A percentile compares a stretch with the other conserved stretches of the same genome.
phyloP scores from a whole-genome alignment of 2,797 vertebrate species.

The Darevskia mixta region DNA sequence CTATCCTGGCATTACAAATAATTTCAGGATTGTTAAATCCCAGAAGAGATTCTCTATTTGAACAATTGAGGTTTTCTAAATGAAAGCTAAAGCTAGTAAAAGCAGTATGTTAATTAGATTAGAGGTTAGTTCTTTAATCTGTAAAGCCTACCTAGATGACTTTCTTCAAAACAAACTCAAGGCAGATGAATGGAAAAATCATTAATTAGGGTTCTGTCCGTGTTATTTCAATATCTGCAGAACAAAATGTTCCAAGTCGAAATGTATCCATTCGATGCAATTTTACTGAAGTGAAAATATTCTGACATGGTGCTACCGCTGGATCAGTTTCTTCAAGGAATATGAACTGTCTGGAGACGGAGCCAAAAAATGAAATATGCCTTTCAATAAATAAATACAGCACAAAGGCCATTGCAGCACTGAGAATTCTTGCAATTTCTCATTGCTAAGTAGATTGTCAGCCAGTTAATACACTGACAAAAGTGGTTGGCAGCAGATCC shows the following conservation, averaged over 20 bases:
- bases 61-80: constrained; percentile 25
- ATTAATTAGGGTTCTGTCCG: constrained; percentile 15
- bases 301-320: constrained; percentile 36
- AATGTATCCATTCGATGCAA: constrained; percentile 16
- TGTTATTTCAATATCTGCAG: constrained; percentile 2
- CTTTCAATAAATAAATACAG: constrained; percentile 30
- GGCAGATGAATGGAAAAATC: constrained; percentile 30
- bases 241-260: constrained; percentile 32
- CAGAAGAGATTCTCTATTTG: not conserved
- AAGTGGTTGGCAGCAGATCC: not conserved
- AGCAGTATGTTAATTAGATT: constrained; percentile 30
- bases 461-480: constrained; percentile 11
- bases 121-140: constrained; percentile 27
- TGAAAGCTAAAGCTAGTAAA: constrained; percentile 36
- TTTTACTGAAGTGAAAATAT: constrained; percentile 32
- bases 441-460: constrained; percentile 15
- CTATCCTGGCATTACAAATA: not conserved
- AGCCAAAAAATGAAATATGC: constrained; percentile 37
- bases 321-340: constrained; percentile 39
- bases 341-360: constrained; percentile 42
- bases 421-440: constrained; percentile 37
- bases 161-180: constrained; percentile 31
- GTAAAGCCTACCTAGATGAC: constrained; percentile 27
- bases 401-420: constrained; percentile 12
- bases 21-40: not conserved